Percentiles rank a stretch among this genome's conserved stretches.
phyloP scores from a whole-genome alignment of 2,113 vertebrate species.

The Pristiophorus japonicus region DNA sequence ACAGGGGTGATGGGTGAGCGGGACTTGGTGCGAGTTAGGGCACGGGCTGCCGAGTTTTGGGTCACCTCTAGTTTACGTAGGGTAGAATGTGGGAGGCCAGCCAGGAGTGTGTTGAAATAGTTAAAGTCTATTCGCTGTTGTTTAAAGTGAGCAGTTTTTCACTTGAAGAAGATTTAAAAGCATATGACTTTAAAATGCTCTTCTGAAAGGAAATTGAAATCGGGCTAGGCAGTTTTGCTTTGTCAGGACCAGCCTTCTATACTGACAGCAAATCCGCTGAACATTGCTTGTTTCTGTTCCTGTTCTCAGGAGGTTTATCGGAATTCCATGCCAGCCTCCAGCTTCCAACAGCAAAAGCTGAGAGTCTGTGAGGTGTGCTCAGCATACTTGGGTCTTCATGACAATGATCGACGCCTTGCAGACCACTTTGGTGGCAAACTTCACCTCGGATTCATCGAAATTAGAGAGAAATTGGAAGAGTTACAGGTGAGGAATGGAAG shows the following conservation, averaged over 20 bases:
- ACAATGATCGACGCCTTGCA: slow-evolving; percentile 91
- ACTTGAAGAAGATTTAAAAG: background rate
- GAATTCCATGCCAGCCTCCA: slow-evolving; percentile 98
- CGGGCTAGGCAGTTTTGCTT: background rate
- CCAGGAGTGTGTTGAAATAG: no score
- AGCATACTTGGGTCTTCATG: slow-evolving; percentile 92
- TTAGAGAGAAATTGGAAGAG: slow-evolving; percentile 94
- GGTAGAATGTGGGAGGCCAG: no score
- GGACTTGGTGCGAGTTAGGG: no score
- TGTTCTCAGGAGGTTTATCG: slow-evolving; percentile 83
- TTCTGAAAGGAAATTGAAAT: background rate
- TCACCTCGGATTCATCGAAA: slow-evolving; percentile 96
- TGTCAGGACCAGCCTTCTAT: background rate
- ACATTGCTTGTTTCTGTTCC: slow-evolving; percentile 10
- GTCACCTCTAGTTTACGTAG: no score
- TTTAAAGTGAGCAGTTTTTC: background rate
- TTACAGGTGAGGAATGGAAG: slow-evolving; percentile 68
- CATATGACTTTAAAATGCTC: slow-evolving; percentile 32
- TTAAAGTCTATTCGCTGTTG: no score
- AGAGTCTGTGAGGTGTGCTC: slow-evolving; percentile 96
- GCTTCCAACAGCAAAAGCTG: slow-evolving; percentile 97
- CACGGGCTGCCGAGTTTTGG: no score
- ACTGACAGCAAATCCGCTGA: background rate
- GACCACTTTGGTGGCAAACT: slow-evolving; percentile 98
- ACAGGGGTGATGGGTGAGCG: no score